phyloP scores from a whole-genome alignment of 2,113 vertebrate genomes.

The Sinocyclocheilus rhinocerous region DNA sequence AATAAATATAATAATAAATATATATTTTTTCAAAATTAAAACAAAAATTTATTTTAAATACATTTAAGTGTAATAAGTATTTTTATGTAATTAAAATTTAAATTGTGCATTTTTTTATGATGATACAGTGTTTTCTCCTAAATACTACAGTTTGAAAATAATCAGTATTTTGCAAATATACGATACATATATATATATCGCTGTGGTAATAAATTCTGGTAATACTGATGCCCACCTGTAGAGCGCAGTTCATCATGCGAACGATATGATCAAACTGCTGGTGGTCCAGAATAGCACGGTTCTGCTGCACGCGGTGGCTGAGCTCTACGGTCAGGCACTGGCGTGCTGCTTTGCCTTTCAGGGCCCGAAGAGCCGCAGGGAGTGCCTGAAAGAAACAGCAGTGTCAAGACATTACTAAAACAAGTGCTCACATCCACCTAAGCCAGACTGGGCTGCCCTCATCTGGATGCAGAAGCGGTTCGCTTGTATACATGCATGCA shows the following conservation, averaged over 20 bases:
- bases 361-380: slow-evolving; percentile 91
- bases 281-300: slow-evolving; percentile 93
- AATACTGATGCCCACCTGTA: slow-evolving; percentile 82
- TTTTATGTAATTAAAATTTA: too few species aligned
- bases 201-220: not conserved
- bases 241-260: slow-evolving; percentile 96
- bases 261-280: slow-evolving; percentile 97
- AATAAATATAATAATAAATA: too few species aligned
- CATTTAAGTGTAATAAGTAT: too few species aligned
- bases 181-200: too few species aligned
- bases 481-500: not conserved
- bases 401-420: not conserved
- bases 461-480: not conserved
- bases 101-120: too few species aligned
- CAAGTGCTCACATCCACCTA: not conserved
- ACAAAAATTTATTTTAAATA: too few species aligned
- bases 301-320: slow-evolving; percentile 90
- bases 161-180: not conserved
- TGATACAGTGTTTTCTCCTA: too few species aligned
- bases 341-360: slow-evolving; percentile 93
- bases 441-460: not conserved
- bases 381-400: slow-evolving; percentile 78
- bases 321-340: slow-evolving; percentile 93
- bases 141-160: not conserved
- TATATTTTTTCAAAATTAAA: too few species aligned